Conservation (phyloP, 2,888 invertebrate genomes). For the Epinotia brunnichana region DNA sequence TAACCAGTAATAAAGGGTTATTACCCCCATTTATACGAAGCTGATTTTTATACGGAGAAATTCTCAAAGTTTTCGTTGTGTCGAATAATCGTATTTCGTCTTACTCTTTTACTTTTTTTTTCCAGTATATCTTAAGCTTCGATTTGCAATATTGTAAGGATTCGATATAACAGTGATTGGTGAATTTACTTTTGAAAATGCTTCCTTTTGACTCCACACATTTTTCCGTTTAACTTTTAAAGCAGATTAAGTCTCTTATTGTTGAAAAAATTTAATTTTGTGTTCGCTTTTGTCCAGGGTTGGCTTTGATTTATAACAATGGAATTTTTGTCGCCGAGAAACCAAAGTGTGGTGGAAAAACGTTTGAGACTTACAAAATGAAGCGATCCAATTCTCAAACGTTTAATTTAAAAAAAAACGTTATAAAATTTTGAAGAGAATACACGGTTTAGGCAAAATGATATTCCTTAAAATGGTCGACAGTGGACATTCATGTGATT, state of each 20-base stretch:
- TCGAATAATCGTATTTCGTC: constrained; percentile 45
- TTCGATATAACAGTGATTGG: no score
- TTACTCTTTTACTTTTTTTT: constrained; percentile 23
- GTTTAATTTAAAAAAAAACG: no score
- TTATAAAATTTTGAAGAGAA: no score
- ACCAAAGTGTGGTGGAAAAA: neutral
- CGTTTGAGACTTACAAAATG: neutral
- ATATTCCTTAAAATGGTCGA: no score
- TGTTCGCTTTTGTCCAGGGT: neutral
- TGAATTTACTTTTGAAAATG: constrained; percentile 18
- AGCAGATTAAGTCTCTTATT: constrained; percentile 31
- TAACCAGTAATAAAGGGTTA: constrained; percentile 56
- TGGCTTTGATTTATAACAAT: neutral
- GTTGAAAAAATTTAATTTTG: neutral
- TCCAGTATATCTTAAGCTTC: constrained; percentile 28
- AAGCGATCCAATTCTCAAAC: neutral
- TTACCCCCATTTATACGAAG: constrained; percentile 54
- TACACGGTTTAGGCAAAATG: no score
- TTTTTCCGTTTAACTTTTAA: constrained; percentile 22
- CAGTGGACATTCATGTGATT: no score
- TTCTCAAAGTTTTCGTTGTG: constrained; percentile 53
- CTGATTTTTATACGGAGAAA: constrained; percentile 49
- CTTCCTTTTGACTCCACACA: neutral
- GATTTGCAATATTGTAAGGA: constrained; percentile 36
- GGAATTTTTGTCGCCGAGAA: neutral